These are phyloP conservation scores for Iselma pallidipennis DNA, from an alignment of 2,888 invertebrate genomes.

Conservation along the genomic window DNA sequence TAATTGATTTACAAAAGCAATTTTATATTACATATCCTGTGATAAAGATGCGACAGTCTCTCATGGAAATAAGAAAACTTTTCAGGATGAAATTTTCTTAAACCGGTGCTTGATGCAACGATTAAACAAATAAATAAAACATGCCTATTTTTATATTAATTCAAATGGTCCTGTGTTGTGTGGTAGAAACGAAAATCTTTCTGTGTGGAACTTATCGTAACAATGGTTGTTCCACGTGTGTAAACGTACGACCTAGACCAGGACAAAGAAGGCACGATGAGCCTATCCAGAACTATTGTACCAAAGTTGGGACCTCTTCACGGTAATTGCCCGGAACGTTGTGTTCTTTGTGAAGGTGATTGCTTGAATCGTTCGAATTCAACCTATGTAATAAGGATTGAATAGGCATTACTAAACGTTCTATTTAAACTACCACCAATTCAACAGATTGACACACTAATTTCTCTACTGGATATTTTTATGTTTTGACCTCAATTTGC, in stretches of 20 bases:
- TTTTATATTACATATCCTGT: constrained; percentile 20
- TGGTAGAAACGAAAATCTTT: not conserved
- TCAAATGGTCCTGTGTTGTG: not conserved
- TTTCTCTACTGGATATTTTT: not conserved
- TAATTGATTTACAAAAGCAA: constrained; percentile 26
- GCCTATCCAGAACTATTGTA: constrained; percentile 23
- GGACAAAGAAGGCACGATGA: constrained; percentile 26
- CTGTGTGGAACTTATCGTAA: not conserved
- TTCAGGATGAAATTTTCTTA: no score
- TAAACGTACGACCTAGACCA: constrained; percentile 6
- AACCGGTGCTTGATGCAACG: no score
- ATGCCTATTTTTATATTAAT: not conserved
- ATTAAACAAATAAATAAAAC: not conserved
- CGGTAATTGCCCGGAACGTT: constrained; percentile 49
- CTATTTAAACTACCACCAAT: constrained; percentile 37
- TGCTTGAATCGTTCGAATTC: constrained; percentile 46
- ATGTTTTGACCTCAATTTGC: not conserved
- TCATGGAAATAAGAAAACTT: no score
- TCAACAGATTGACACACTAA: not conserved
- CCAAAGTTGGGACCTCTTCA: constrained; percentile 22
- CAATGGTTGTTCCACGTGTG: constrained; percentile 16
- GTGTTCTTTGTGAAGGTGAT: constrained; percentile 49
- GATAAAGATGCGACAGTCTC: constrained; percentile 17
- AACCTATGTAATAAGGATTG: constrained; percentile 46
- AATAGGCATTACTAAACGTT: constrained; percentile 44